phyloP scores from a whole-genome alignment of 1,140 invertebrate genomes.

The Pachyrhynchus sulphureomaculatus region DNA sequence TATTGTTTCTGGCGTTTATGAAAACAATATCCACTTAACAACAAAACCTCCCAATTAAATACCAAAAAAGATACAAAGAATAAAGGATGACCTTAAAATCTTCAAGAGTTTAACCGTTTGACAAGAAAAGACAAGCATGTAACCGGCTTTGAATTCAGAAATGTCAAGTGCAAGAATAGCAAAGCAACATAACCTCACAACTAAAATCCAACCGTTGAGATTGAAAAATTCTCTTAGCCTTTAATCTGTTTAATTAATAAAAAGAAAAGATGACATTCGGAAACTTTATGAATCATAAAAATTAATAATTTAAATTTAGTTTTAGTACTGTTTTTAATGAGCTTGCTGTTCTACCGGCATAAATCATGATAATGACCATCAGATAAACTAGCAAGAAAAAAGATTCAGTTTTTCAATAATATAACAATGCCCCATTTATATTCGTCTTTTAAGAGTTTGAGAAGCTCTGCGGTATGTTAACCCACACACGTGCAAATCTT shows the following conservation, averaged over 20 bases:
- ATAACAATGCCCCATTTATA: conserved; percentile 7
- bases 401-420: too few relatives aligned
- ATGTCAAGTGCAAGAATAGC: conserved; percentile 32
- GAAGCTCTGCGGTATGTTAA: conserved; percentile 1
- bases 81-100: background rate
- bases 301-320: too few relatives aligned
- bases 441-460: conserved; percentile 7
- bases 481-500: conserved; percentile 25
- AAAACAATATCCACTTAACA: too few relatives aligned
- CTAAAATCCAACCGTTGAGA: background rate
- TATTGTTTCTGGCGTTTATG: too few relatives aligned
- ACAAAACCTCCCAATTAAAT: too few relatives aligned
- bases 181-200: conserved; percentile 16
- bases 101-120: background rate
- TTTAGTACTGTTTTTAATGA: too few relatives aligned
- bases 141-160: conserved; percentile 20
- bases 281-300: too few relatives aligned
- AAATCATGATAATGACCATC: too few relatives aligned
- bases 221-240: background rate
- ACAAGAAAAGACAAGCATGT: background rate
- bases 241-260: too few relatives aligned
- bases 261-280: too few relatives aligned
- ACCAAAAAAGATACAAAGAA: background rate
- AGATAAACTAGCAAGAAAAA: too few relatives aligned
- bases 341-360: too few relatives aligned